Evolutionary conservation across 2,888 invertebrate species (phyloP).

Genomic region (Liodrosophila aerea): DNA sequence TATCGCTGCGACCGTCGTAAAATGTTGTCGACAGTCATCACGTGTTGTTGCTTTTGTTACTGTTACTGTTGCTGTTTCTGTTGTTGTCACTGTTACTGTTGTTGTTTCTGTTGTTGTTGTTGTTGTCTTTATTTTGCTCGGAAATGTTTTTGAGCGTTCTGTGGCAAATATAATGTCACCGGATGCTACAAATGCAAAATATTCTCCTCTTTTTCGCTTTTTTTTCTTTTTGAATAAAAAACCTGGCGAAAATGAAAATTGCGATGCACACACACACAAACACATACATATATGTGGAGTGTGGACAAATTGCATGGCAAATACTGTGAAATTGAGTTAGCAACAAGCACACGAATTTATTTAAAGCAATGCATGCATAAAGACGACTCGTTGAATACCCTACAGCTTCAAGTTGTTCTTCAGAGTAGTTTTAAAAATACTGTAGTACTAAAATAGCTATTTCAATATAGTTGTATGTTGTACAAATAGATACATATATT

Average conservation of each 20-base stretch:
- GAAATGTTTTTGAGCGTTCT: slow-evolving; percentile 45
- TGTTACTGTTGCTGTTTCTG: slow-evolving; percentile 32
- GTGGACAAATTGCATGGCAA: slow-evolving; percentile 65
- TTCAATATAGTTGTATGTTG: too few species aligned
- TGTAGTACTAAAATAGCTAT: too few species aligned
- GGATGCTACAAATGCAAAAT: slow-evolving; percentile 77
- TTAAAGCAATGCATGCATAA: slow-evolving; percentile 1
- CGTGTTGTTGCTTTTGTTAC: too few species aligned
- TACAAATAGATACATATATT: too few species aligned
- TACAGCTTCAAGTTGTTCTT: slow-evolving; percentile 1
- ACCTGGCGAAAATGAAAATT: slow-evolving; percentile 62
- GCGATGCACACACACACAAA: slow-evolving; percentile 22
- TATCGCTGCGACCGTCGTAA: slow-evolving; percentile 67
- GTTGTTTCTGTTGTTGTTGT: too few species aligned
- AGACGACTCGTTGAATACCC: slow-evolving; percentile 24
- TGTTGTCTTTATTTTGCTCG: slow-evolving; percentile 52
- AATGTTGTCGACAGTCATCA: slow-evolving; percentile 58
- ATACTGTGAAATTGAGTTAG: slow-evolving; percentile 69
- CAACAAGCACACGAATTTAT: slow-evolving; percentile 34
- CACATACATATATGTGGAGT: slow-evolving; percentile 10
- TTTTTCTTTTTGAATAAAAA: slow-evolving; percentile 52
- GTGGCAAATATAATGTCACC: slow-evolving; percentile 59
- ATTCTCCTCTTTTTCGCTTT: slow-evolving; percentile 48
- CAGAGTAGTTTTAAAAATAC: too few species aligned
- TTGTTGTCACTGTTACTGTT: slow-evolving; percentile 16